A percentile compares a stretch with the other conserved stretches of the same genome.
These are phyloP conservation scores for Neuroterus valhalla DNA, from an alignment of 1,140 invertebrate species.

Conservation along the genomic window DNA sequence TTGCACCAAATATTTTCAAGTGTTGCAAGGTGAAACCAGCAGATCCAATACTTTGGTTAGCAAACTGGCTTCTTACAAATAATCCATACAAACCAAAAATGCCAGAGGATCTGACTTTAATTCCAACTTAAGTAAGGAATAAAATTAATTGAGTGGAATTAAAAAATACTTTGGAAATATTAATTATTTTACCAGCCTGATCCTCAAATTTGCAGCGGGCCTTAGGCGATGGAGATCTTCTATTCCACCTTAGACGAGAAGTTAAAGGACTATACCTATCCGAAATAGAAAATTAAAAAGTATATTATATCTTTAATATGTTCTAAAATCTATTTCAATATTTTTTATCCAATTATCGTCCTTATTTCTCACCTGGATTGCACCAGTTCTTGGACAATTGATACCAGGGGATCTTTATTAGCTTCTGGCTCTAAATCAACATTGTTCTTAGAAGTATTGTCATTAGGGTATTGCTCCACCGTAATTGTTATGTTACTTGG, in stretches of 20 bases:
- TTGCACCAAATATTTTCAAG: conserved; percentile 45
- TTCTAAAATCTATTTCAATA: background rate
- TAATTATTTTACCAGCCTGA: conserved; percentile 50
- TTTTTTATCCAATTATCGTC: background rate
- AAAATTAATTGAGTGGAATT: background rate
- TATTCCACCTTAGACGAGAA: conserved; percentile 36
- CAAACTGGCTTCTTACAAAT: conserved; percentile 84
- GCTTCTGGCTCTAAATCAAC: conserved; percentile 6
- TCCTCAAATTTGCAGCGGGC: conserved; percentile 32
- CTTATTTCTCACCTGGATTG: conserved; percentile 56
- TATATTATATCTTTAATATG: background rate
- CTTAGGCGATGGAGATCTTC: conserved; percentile 39
- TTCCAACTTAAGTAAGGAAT: conserved; percentile 56
- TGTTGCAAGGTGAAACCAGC: conserved; percentile 81
- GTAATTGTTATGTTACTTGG: background rate
- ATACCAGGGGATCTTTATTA: conserved; percentile 42
- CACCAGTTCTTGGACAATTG: conserved; percentile 58
- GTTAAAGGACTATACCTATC: conserved; percentile 53
- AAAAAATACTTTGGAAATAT: background rate
- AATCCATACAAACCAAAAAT: conserved; percentile 84
- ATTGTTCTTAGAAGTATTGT: background rate
- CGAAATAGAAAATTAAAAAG: conserved; percentile 37
- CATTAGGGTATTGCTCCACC: background rate
- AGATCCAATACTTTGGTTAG: conserved; percentile 86
- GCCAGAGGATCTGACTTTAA: conserved; percentile 61